Evolutionary conservation across 2,888 invertebrate genomes (phyloP).

Genomic region (Linnaemya tessellans): DNA sequence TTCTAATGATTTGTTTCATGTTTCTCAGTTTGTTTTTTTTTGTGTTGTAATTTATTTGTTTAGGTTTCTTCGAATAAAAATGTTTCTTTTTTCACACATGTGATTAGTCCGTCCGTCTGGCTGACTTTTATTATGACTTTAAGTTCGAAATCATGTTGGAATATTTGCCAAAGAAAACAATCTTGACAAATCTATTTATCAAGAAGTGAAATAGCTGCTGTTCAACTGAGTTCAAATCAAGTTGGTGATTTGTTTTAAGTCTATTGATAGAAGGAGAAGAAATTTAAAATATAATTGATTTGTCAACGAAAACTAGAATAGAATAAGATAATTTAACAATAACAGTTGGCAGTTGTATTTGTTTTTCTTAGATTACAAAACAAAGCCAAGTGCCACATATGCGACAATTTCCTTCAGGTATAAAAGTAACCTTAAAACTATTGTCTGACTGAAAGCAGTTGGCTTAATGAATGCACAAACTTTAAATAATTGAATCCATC

Average conservation of each 20-base stretch:
- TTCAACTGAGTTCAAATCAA: background rate
- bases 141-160: constrained; percentile 53
- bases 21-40: constrained; percentile 1
- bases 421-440: too few species aligned
- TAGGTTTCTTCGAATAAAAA: background rate
- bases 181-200: constrained; percentile 26
- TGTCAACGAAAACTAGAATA: too few species aligned
- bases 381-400: too few species aligned
- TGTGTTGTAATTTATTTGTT: background rate
- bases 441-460: too few species aligned
- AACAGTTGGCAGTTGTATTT: too few species aligned
- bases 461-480: too few species aligned
- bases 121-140: constrained; percentile 50
- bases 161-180: constrained; percentile 15
- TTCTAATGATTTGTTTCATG: background rate
- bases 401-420: too few species aligned
- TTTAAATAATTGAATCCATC: too few species aligned
- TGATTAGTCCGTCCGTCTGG: constrained; percentile 43
- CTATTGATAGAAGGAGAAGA: background rate
- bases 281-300: too few species aligned
- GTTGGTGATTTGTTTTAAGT: background rate
- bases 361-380: too few species aligned
- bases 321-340: too few species aligned
- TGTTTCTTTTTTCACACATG: constrained; percentile 1
- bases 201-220: background rate